Percentiles rank a stretch among this genome's conserved stretches.
phyloP scores from a whole-genome alignment of 2,888 invertebrate species.

The Oxytorus armatus region DNA sequence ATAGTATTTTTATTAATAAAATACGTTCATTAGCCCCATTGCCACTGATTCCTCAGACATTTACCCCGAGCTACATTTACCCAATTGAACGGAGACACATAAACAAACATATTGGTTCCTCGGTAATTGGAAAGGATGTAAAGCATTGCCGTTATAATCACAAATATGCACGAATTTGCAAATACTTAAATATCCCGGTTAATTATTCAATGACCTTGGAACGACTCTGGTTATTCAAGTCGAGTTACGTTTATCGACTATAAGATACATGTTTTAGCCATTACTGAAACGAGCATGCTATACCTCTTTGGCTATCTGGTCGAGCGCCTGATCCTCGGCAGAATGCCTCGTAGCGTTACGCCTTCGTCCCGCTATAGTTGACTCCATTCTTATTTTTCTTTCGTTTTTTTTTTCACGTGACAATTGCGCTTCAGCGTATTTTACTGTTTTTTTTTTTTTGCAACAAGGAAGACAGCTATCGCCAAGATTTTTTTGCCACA shows the following conservation, averaged over 20 bases:
- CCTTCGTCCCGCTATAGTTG: conserved; percentile 87
- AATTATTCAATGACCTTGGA: not conserved
- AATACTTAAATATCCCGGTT: not conserved
- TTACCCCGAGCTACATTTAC: not conserved
- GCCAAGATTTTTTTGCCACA: conserved; percentile 69
- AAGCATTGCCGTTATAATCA: not conserved
- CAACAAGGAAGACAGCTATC: conserved; percentile 40
- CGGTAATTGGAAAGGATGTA: not conserved
- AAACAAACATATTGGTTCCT: not conserved
- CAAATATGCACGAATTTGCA: not conserved
- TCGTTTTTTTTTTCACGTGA: conserved; percentile 30
- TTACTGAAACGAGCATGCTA: conserved; percentile 75
- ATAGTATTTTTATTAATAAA: too few species aligned
- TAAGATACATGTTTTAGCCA: conserved; percentile 4
- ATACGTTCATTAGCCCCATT: too few species aligned
- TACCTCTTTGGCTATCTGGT: conserved; percentile 99
- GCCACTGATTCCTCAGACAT: not conserved
- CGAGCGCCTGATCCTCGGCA: conserved; percentile 98
- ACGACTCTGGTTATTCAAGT: not conserved
- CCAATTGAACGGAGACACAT: not conserved
- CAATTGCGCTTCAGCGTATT: conserved; percentile 53
- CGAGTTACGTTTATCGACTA: not conserved
- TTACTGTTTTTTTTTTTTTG: conserved; percentile 31
- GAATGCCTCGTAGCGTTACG: conserved; percentile 94
- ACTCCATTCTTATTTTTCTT: conserved; percentile 78